Conservation (phyloP, 2,888 invertebrate genomes). For the Galerucella nymphaeae region DNA sequence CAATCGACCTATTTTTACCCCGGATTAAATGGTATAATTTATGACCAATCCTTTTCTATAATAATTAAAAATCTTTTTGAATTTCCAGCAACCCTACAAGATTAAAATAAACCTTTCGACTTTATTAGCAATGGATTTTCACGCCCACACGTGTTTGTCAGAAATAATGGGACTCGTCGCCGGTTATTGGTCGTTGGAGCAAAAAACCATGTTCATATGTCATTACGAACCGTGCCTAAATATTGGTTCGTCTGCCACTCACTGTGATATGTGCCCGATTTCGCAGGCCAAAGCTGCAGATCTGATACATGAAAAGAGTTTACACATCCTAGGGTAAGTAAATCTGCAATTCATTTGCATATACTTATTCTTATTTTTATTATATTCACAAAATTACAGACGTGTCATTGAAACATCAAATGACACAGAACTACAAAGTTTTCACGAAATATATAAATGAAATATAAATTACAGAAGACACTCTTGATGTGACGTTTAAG, state of each 20-base stretch:
- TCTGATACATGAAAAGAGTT: slow-evolving; percentile 64
- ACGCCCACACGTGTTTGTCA: slow-evolving; percentile 75
- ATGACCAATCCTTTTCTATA: neutral
- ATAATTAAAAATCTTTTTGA: slow-evolving; percentile 18
- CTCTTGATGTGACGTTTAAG: too few relatives aligned
- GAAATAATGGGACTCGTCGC: slow-evolving; percentile 83
- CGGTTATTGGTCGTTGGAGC: slow-evolving; percentile 65
- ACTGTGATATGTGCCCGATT: slow-evolving; percentile 84
- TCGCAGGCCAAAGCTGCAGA: slow-evolving; percentile 74
- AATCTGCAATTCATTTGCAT: too few relatives aligned
- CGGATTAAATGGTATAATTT: too few relatives aligned
- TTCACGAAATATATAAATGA: too few relatives aligned
- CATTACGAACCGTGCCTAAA: slow-evolving; percentile 75
- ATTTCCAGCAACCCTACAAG: slow-evolving; percentile 71
- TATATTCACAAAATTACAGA: too few relatives aligned
- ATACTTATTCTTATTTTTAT: too few relatives aligned
- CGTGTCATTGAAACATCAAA: too few relatives aligned
- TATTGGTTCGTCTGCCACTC: slow-evolving; percentile 72
- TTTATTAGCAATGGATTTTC: slow-evolving; percentile 75
- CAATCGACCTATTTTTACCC: neutral
- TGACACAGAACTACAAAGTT: too few relatives aligned
- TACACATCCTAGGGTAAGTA: slow-evolving; percentile 59
- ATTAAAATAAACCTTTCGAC: slow-evolving; percentile 72
- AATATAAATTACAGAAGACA: too few relatives aligned
- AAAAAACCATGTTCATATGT: slow-evolving; percentile 64